Base-by-base conservation (phyloP, 1,140 invertebrate species). In the Eurosta solidaginis region DNA sequence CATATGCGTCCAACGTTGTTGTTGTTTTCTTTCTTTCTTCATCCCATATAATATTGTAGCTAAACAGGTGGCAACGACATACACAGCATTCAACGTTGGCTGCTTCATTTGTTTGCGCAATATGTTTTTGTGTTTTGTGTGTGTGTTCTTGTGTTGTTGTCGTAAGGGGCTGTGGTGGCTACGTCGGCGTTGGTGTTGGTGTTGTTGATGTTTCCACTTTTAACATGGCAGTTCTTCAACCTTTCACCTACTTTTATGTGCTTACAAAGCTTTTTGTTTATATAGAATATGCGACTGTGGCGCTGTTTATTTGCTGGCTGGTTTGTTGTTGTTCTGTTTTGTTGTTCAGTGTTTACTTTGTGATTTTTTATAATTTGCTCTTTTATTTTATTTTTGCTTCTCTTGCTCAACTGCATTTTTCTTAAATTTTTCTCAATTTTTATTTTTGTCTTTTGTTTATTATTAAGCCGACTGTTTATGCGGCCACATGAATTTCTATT, bases 221-320 rank as follows among this genome's bases (percentile, higher is more conserved):
- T 68, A 68, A 40, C 59, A 68, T 68, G 59, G 59, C 59, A 68
- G 59, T 68, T 68, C 59, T 68, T 68, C 59, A 68, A 68, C 59
- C 59, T 68, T 68, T 68, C 59, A 68, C 59, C 59, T 68, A 68
- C 59, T 68, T 68, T 68, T 68, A 42, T 33, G 33, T 33, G 59
- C 59, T 68, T 68, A 40, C 59, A 42, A 68, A 68, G 22, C 59
- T 68, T 68, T 68, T n/a, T n/a, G n/a, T n/a, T n/a, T 68, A 20
- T 42, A 40, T 68, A 68, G n/a, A 68, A n/a, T 17, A 68, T 42
- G 10, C 59, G 54, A 59, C 54, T 33, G 33, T 33, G 54, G 29
- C 29, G n/a, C n/a, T n/a, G n/a, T n/a, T n/a, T n/a, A n/a, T n/a
- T n/a, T n/a, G 45, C 45, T 9, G n/a, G n/a, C 59, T 0, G 10